Base-by-base conservation (phyloP, 2,888 invertebrate species). In the Synergus gifuensis region DNA sequence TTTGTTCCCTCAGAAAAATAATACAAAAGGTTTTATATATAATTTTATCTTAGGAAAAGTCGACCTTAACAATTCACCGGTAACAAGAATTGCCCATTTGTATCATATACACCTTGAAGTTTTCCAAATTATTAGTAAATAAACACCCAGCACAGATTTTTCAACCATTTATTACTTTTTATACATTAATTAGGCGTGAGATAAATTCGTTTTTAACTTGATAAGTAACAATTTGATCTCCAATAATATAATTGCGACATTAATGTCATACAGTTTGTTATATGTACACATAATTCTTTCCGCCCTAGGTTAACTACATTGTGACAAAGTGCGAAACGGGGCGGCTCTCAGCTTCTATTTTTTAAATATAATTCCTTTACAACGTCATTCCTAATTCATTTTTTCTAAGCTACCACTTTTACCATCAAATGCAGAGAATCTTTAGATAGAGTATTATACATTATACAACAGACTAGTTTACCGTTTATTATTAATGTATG, bases 141-240 rank as follows among this genome's bases (percentile, higher is more conserved):
- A 60, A 22, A 64, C 18, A 42, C 16, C 54, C 46, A 73, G 12
- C 36, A 42, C 2, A n/a, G 64, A 36, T 77, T 85, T 84, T 85
- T 82, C 83, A 78, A 86, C 83, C 49, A 81, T 86, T 86, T 87
- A 87, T 88, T 86, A 76, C 76, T 84, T 84, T 84, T 83, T 86
- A 83, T 84, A 85, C 85, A 87, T 80, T 86, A 85, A 85, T 85
- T 86, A 86, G 86, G 87, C 85, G 79, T 82, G 84, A 87, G 85
- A 85, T 87, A 86, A 73, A 73, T 83, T 83, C 78, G 85, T 83
- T 77, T 85, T 80, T 79, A 84, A 84, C 82, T 76, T 85, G 82
- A 76, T 73, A 85, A 81, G 83, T 83, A 87, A 87, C 85, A 86
- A 83, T 85, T 85, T 83, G 81, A 85, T 85, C 83, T 64, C 86